Conservation (phyloP, 2,888 invertebrate species). For the Margaritifera margaritifera region DNA sequence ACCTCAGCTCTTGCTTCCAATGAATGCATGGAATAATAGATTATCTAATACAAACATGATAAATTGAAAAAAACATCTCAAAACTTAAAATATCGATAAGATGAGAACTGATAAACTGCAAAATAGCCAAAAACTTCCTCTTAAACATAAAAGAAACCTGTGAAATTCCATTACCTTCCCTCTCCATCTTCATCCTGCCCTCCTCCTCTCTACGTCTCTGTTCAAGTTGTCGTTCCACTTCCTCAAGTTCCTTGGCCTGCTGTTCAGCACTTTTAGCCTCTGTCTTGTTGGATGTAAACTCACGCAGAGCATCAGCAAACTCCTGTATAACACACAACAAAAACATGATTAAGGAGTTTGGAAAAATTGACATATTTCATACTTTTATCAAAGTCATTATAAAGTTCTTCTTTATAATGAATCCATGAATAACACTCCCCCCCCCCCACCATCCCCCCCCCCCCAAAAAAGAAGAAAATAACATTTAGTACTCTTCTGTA, state of each 20-base stretch:
- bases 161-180: slow-evolving; percentile 47
- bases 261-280: slow-evolving; percentile 53
- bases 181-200: slow-evolving; percentile 57
- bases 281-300: slow-evolving; percentile 60
- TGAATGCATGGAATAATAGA: no score
- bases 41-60: no score
- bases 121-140: background rate
- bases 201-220: slow-evolving; percentile 57
- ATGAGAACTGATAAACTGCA: background rate
- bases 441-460: no score
- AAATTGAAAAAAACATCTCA: background rate
- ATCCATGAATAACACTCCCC: no score
- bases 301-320: slow-evolving; percentile 66
- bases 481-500: no score
- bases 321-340: slow-evolving; percentile 48
- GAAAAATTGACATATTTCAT: background rate
- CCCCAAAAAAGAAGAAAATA: no score
- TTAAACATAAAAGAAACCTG: background rate
- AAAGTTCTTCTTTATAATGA: no score
- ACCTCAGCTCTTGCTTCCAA: no score
- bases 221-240: slow-evolving; percentile 57
- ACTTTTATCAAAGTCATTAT: no score
- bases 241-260: slow-evolving; percentile 60
- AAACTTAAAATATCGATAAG: background rate
- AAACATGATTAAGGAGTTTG: slow-evolving; percentile 2